A percentile compares a stretch with the other conserved stretches of the same genome.
Conservation (phyloP, 2,888 invertebrate genomes). For the Camponotus fellah region DNA sequence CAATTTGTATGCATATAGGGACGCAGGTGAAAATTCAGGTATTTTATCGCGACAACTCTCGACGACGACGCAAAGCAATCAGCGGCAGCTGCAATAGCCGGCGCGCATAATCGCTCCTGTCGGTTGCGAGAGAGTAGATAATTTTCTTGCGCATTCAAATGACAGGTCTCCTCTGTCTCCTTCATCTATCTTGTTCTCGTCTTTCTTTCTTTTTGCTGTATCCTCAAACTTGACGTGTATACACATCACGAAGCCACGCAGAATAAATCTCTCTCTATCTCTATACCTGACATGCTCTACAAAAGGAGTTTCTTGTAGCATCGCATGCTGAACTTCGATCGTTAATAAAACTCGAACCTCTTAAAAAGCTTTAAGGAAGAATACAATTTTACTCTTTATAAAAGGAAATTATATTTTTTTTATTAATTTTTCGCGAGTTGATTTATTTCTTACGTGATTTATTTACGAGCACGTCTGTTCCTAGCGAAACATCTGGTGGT, state of each 20-base stretch:
- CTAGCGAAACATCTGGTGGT: slow-evolving; percentile 21
- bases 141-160: slow-evolving; percentile 49
- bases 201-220: slow-evolving; percentile 28
- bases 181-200: slow-evolving; percentile 14
- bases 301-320: neutral
- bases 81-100: slow-evolving; percentile 37
- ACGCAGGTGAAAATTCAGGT: slow-evolving; percentile 39
- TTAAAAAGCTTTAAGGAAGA: neutral
- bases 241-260: neutral
- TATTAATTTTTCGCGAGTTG: neutral
- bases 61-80: neutral
- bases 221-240: slow-evolving; percentile 9
- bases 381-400: neutral
- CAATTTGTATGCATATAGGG: neutral
- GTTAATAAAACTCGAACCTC: neutral
- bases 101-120: slow-evolving; percentile 32
- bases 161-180: neutral
- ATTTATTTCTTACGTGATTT: neutral
- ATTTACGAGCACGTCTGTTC: neutral
- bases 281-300: neutral
- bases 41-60: slow-evolving; percentile 29
- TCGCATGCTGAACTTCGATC: neutral
- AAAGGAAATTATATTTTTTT: neutral
- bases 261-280: slow-evolving; percentile 38
- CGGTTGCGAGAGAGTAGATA: slow-evolving; percentile 43